phyloP scores from a whole-genome alignment of 2,797 vertebrate genomes.

The Tragopan temminckii region DNA sequence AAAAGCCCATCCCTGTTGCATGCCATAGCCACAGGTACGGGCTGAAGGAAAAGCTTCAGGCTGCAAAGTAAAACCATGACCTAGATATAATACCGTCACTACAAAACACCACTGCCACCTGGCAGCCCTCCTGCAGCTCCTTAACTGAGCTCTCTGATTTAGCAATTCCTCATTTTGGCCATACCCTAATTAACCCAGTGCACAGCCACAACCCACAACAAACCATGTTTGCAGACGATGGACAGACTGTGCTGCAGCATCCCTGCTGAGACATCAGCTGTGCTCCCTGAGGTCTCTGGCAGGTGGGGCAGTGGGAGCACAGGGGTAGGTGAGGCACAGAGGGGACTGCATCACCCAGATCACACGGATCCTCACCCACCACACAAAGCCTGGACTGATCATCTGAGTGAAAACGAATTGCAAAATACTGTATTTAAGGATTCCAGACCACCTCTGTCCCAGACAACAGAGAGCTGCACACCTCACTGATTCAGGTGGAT shows the following conservation, averaged over 20 bases:
- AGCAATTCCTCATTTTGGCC: neutral
- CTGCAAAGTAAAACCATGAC: neutral
- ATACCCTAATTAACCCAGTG: neutral
- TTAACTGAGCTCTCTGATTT: neutral
- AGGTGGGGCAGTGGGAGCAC: rapidly evolving
- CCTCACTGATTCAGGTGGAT: neutral
- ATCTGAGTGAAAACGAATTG: neutral
- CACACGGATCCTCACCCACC: neutral
- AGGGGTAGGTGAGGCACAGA: rapidly evolving
- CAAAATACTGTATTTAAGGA: neutral
- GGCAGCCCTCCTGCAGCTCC: neutral
- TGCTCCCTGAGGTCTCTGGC: neutral
- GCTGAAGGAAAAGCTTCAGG: neutral
- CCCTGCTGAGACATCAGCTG: neutral
- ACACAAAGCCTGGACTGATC: neutral
- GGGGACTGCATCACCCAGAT: neutral
- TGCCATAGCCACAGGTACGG: neutral
- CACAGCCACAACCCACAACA: neutral
- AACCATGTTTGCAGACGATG: neutral
- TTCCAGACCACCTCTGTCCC: neutral
- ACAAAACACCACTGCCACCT: neutral
- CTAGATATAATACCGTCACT: neutral
- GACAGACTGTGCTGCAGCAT: neutral
- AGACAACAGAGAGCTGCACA: neutral
- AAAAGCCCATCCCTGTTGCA: neutral